Conservation (phyloP, 2,113 vertebrate species). For the Muntiacus reevesi region DNA sequence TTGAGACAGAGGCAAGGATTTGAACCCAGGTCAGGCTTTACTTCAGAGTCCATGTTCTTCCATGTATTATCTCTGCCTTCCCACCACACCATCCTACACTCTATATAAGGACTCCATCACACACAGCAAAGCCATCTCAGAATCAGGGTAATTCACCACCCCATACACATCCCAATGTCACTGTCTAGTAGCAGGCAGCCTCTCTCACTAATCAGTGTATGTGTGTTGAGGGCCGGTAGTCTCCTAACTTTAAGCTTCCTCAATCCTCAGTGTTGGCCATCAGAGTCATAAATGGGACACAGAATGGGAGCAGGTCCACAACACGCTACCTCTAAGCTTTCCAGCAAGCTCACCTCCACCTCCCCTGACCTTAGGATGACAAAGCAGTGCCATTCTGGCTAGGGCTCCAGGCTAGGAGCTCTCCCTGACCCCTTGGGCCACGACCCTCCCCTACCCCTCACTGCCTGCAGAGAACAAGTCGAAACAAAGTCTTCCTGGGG, state of each 20-base stretch:
- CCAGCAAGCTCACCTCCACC: slow-evolving; percentile 46
- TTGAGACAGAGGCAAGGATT: not conserved
- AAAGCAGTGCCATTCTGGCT: slow-evolving; percentile 18
- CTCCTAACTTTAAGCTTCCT: not conserved
- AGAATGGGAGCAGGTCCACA: not conserved
- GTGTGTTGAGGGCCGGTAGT: not conserved
- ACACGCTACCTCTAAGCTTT: slow-evolving; percentile 32
- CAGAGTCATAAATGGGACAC: not conserved
- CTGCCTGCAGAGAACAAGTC: slow-evolving; percentile 44
- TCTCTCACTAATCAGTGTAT: not conserved
- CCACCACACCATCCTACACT: not conserved
- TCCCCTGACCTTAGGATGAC: slow-evolving; percentile 53
- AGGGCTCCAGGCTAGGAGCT: slow-evolving; percentile 10
- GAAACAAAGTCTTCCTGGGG: slow-evolving; percentile 64
- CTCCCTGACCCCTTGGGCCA: slow-evolving; percentile 25
- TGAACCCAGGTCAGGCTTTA: not conserved
- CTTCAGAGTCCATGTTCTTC: not conserved
- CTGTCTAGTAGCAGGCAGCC: not conserved
- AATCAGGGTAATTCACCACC: not conserved
- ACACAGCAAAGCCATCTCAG: not conserved
- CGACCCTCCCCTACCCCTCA: not conserved
- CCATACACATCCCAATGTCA: slow-evolving; percentile 5
- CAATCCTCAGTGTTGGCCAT: not conserved
- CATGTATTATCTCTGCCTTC: not conserved
- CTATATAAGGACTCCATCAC: not conserved